Base-by-base conservation (phyloP, 2,888 invertebrate species). In the Lasioglossum marginatum region DNA sequence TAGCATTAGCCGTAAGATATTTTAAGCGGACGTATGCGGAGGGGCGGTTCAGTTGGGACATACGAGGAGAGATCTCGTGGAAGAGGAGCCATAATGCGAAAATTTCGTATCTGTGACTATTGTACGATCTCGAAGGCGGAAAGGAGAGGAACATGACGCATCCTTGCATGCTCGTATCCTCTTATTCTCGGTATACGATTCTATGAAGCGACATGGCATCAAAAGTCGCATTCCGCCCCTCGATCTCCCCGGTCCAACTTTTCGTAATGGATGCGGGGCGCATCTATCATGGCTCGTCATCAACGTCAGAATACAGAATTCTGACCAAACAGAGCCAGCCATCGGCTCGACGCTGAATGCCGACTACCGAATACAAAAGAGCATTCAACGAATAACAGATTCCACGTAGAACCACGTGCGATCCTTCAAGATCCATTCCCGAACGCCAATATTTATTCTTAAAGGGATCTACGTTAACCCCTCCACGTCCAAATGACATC, bases 231-330 rank as follows among this genome's bases (percentile, higher is more conserved):
- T 40, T 37, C 71, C 48, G 43, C 40, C 82, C 80, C 82, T 68
- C 82, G 83, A 85, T 87, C 86, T 81, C 81, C 34, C 48, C 60
- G 77, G 74, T 82, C 75, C 79, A 79, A 87, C 81, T 87, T 86
- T 87, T 80, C 83, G 81, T 88, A 89, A 89, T 88, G 89, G 89
- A 89, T 89, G 81, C 86, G 73, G 88, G 74, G 82, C 85, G 84
- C 91, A 92, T 92, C 90, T 85, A 92, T 92, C 92, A 92, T 92
- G 87, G 80, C 82, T 83, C 88, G 87, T 90, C 91, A 92, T 91
- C 91, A 92, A 89, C 89, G 92, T 92, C 92, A 92, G 90, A 92
- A 92, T 92, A 87, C 92, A 92, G 90, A 92, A 92, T 92, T 86
- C 88, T 82, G 81, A 86, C 88, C 91, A 90, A 92, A 91, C 92